Evolutionary conservation across 2,797 vertebrate species (phyloP), one percentile per base, ranked within the genome.

Genomic region (Pelobates cultripes): DNA sequence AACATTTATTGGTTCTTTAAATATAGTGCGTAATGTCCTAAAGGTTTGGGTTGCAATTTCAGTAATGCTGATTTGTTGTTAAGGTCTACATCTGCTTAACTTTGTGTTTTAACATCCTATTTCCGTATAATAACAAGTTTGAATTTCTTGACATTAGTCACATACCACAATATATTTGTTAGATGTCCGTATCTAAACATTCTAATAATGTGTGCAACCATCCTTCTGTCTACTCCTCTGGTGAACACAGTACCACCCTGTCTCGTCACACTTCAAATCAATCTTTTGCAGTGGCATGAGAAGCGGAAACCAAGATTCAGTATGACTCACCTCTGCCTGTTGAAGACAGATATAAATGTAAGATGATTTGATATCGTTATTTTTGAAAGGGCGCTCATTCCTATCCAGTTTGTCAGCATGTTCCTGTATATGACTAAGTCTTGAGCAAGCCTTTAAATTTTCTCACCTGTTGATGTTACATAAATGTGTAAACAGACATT

Each of bases 281-380:
- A 51, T 67, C 17, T 45, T 64, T 66, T 6, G 17, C 63, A 68
- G 64, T 51, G 28, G 42, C 17, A 53, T 42, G 4, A 40, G 61
- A 41, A 67, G 63, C 13, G 8, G 61, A 41, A 67, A 67, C 44
- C 4, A n/a, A 77, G 45, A 68, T 42, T 43, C 73, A 43, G 60
- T 4, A 17, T 75, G 75, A 77, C 75, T 43, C 55, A 75, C 13
- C 41, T 63, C 42, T 63, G 42, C 42, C 73, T 61, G 5, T 15
- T 43, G 72, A 68, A 68, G 66, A 68, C 40, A 68, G 66, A 73
- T 60, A 60, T 73, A 28, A 57, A 75, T 55, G 14, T 63, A 17
- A 61, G 53, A 63, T 75, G 57, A 75, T 60, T 73, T 63, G 73
- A 63, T 75, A 43, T 63, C 41, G n/a, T 10, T 44, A 75, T 69